These are phyloP conservation scores for Drosophila nr. fundita DNA, from an alignment of 2,888 invertebrate genomes.

Conservation along the genomic window DNA sequence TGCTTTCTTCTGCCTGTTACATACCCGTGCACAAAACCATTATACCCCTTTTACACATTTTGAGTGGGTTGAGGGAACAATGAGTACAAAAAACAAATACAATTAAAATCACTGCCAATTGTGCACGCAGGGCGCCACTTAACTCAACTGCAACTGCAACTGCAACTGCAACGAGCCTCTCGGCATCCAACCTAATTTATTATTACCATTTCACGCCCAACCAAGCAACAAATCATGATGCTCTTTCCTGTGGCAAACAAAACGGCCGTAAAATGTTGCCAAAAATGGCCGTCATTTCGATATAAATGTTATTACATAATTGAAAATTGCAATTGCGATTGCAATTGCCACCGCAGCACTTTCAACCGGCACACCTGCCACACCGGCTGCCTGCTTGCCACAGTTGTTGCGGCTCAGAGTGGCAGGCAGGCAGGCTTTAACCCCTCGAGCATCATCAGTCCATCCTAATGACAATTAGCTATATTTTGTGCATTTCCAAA, in stretches of 20 bases:
- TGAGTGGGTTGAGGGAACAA: neutral
- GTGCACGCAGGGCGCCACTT: constrained; percentile 1
- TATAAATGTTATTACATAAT: constrained; percentile 69
- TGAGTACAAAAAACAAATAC: neutral
- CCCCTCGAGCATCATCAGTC: constrained; percentile 30
- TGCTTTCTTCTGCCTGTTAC: neutral
- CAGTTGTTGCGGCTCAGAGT: constrained; percentile 14
- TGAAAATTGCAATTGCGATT: constrained; percentile 59
- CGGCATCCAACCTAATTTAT: constrained; percentile 79
- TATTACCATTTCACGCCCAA: constrained; percentile 30
- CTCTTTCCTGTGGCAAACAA: constrained; percentile 3
- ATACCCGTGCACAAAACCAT: neutral
- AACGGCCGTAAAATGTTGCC: constrained; percentile 21
- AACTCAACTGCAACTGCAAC: constrained; percentile 31
- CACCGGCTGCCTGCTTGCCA: constrained; percentile 10
- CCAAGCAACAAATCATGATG: neutral
- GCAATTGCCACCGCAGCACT: constrained; percentile 22
- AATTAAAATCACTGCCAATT: constrained; percentile 22
- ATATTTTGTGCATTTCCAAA: constrained; percentile 34
- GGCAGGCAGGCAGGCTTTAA: constrained; percentile 7
- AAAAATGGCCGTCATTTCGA: constrained; percentile 31
- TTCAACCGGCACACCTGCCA: neutral
- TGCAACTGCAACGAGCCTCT: constrained; percentile 43
- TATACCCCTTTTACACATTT: neutral
- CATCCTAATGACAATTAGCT: constrained; percentile 48